phyloP scores from a whole-genome alignment of 2,113 vertebrate genomes.

The Prolemur simus region DNA sequence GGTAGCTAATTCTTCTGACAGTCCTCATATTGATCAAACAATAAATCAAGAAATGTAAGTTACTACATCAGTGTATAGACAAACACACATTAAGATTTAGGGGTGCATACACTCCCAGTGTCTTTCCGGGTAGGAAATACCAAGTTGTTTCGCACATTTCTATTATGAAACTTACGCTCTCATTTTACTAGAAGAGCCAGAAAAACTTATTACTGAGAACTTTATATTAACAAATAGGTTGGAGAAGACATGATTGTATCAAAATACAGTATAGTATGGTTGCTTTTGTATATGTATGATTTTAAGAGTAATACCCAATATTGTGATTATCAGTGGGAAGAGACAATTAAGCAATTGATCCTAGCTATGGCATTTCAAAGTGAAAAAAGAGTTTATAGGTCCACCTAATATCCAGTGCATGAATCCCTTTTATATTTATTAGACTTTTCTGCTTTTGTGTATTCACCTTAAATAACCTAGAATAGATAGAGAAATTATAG shows the following conservation, averaged over 20 bases:
- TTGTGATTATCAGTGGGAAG: conserved; percentile 18
- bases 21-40: background rate
- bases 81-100: conserved; percentile 31
- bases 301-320: background rate
- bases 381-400: background rate
- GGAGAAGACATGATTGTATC: background rate
- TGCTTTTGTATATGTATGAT: conserved; percentile 36
- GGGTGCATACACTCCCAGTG: background rate
- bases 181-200: background rate
- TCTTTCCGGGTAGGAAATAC: background rate
- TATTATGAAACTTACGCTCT: background rate
- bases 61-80: background rate
- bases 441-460: conserved; percentile 5
- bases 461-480: background rate
- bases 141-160: conserved; percentile 3
- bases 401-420: background rate
- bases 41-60: background rate
- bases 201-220: conserved; percentile 4
- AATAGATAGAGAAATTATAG: background rate
- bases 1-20: conserved; percentile 34
- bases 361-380: conserved; percentile 36
- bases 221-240: conserved; percentile 19
- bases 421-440: background rate
- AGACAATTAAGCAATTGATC: background rate
- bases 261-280: background rate